Evolutionary conservation across 2,113 vertebrate species (phyloP).

Genomic region (Epinephelus lanceolatus): DNA sequence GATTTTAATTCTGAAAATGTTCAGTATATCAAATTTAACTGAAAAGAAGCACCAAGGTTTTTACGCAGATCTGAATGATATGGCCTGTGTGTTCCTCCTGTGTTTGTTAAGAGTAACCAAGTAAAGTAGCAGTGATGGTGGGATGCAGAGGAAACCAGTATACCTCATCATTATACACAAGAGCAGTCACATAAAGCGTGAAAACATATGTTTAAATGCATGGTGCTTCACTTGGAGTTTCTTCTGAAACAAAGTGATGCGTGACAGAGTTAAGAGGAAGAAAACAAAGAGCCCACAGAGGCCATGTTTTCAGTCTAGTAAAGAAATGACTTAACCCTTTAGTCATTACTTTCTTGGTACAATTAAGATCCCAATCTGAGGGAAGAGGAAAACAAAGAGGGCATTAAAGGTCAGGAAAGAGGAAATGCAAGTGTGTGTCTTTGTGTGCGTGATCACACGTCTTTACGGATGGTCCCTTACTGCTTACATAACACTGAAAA

Average conservation of each 20-base stretch:
- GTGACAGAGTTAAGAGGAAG: slow-evolving; percentile 9
- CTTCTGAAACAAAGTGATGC: slow-evolving; percentile 7
- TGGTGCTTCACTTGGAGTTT: slow-evolving; percentile 1
- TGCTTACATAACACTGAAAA: slow-evolving; percentile 66
- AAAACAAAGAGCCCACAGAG: slow-evolving; percentile 27
- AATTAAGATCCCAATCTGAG: slow-evolving; percentile 70
- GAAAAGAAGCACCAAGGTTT: neutral
- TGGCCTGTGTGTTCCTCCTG: neutral
- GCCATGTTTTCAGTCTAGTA: slow-evolving; percentile 46
- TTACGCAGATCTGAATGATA: neutral
- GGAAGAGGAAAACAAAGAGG: slow-evolving; percentile 67
- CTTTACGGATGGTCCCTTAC: slow-evolving; percentile 40
- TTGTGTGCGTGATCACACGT: slow-evolving; percentile 25
- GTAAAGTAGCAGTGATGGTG: neutral
- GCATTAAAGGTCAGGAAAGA: slow-evolving; percentile 54
- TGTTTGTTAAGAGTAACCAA: slow-evolving; percentile 1
- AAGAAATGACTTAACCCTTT: slow-evolving; percentile 61
- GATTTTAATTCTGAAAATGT: neutral
- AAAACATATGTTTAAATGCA: slow-evolving; percentile 13
- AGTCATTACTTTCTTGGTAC: slow-evolving; percentile 44
- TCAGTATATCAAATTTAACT: neutral
- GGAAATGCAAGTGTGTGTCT: slow-evolving; percentile 50
- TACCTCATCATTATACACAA: neutral
- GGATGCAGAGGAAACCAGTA: neutral
- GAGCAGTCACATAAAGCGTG: slow-evolving; percentile 23